These are phyloP conservation scores for Neodiprion lecontei DNA, from an alignment of 1,140 invertebrate genomes.

Conservation along the genomic window DNA sequence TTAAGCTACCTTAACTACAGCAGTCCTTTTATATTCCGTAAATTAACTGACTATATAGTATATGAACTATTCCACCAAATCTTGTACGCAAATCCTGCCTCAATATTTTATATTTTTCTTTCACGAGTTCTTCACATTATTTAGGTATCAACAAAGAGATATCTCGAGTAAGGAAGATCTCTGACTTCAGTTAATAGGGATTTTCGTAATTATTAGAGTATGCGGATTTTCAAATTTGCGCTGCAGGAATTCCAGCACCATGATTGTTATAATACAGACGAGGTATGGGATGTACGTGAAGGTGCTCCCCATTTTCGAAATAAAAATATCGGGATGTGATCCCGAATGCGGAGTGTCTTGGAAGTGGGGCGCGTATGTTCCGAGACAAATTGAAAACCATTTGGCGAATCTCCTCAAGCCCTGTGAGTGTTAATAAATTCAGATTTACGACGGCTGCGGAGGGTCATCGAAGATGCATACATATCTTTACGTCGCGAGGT, in stretches of 20 bases:
- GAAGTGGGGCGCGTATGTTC: conserved; percentile 32
- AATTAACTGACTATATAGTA: not conserved
- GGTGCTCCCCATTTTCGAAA: not conserved
- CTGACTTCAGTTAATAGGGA: too few relatives aligned
- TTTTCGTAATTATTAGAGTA: too few relatives aligned
- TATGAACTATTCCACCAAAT: not conserved
- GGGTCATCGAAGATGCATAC: conserved; percentile 33
- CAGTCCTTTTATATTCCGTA: not conserved
- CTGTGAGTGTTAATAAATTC: conserved; percentile 63
- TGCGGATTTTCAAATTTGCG: too few relatives aligned
- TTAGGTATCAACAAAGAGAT: too few relatives aligned
- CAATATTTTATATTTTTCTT: not conserved
- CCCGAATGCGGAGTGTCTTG: not conserved
- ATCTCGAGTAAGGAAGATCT: too few relatives aligned
- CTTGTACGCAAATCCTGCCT: not conserved
- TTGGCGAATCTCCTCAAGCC: conserved; percentile 55
- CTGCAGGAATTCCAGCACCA: too few relatives aligned
- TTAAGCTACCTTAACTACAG: not conserved
- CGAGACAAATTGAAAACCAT: conserved; percentile 64
- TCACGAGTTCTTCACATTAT: too few relatives aligned
- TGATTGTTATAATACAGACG: too few relatives aligned
- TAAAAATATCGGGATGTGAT: not conserved
- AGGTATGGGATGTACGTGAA: too few relatives aligned
- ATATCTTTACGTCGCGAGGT: conserved; percentile 36
- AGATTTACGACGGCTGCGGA: conserved; percentile 56